Conservation (phyloP, 2,797 vertebrate species). For the Serranus cabrilla region DNA sequence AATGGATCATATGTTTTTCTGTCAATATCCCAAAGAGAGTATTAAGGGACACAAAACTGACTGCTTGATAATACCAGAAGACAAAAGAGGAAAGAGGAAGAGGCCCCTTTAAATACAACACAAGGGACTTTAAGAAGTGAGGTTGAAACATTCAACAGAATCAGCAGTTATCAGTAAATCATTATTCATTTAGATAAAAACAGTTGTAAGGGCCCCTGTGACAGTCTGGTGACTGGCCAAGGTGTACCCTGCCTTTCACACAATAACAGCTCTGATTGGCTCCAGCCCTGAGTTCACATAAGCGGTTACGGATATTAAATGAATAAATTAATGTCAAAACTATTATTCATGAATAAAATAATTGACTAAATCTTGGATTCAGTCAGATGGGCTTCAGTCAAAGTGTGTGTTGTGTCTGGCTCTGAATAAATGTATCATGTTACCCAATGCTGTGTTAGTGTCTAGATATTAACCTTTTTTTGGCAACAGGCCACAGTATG, state of each 20-base stretch:
- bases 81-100: background rate
- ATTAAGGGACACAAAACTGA: background rate
- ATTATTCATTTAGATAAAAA: background rate
- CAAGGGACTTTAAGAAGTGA: background rate
- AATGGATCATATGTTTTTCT: conserved; percentile 1
- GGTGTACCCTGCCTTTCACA: too few relatives aligned
- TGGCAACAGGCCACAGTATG: conserved; percentile 10
- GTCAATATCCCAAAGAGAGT: background rate
- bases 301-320: too few relatives aligned
- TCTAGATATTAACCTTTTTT: conserved; percentile 20
- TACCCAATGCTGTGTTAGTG: conserved; percentile 6
- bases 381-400: conserved; percentile 14
- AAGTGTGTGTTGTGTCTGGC: conserved; percentile 12
- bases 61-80: background rate
- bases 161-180: background rate
- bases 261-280: too few relatives aligned
- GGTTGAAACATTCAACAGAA: background rate
- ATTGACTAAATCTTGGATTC: background rate
- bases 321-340: background rate
- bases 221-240: background rate
- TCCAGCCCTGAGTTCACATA: too few relatives aligned
- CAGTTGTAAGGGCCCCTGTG: background rate
- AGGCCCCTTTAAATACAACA: background rate
- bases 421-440: conserved; percentile 7
- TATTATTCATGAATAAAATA: background rate